phyloP scores from a whole-genome alignment of 2,113 vertebrate species.

The Sinosuthora webbiana region DNA sequence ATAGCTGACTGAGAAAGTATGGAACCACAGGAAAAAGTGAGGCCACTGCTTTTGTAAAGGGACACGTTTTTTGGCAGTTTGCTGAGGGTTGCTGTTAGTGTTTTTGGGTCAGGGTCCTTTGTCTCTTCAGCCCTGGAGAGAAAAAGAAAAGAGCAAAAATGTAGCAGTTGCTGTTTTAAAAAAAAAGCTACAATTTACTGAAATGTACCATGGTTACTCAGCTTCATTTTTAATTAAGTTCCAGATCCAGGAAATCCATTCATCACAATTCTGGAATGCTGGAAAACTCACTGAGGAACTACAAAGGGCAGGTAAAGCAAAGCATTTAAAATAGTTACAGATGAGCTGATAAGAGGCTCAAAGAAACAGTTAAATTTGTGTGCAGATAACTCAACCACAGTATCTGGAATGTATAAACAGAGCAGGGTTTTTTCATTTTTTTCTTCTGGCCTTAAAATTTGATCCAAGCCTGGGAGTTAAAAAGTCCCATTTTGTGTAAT shows the following conservation, averaged over 20 bases:
- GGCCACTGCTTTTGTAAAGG: background rate
- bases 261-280: conserved; percentile 50
- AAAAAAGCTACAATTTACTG: background rate
- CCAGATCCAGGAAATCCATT: conserved; percentile 54
- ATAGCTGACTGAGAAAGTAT: background rate
- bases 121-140: background rate
- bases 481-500: conserved; percentile 87
- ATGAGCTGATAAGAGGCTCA: conserved; percentile 68
- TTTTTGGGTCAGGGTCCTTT: background rate
- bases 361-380: conserved; percentile 72
- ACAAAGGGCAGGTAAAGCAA: conserved; percentile 63
- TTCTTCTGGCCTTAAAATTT: conserved; percentile 74
- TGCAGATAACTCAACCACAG: conserved; percentile 69
- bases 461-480: conserved; percentile 83
- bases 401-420: conserved; percentile 78
- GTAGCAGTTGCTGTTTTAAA: background rate
- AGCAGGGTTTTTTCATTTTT: conserved; percentile 39
- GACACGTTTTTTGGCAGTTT: background rate
- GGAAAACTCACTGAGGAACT: conserved; percentile 49
- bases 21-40: background rate
- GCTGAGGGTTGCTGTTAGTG: background rate
- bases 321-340: conserved; percentile 62
- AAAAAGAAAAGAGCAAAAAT: background rate
- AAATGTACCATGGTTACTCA: background rate
- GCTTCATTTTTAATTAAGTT: conserved; percentile 60